Conservation (phyloP, 2,797 vertebrate genomes). For the Strix occidentalis region DNA sequence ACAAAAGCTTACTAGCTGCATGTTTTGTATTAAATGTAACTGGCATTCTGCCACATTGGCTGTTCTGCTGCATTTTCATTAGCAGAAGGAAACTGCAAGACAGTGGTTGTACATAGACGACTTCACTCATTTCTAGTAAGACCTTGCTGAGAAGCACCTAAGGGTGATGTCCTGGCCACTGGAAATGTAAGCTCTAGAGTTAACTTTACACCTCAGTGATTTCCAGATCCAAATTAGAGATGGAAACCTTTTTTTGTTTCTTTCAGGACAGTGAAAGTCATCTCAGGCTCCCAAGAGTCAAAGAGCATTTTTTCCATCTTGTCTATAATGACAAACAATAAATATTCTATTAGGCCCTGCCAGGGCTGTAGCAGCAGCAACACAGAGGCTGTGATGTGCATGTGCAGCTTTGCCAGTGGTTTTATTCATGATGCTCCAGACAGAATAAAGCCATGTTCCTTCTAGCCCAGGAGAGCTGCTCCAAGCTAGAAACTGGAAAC, state of each 20-base stretch:
- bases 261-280: background rate
- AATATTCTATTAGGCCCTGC: background rate
- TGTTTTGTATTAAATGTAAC: background rate
- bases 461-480: background rate
- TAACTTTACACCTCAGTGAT: background rate
- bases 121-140: background rate
- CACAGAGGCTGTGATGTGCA: background rate
- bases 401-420: background rate
- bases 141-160: rapidly evolving
- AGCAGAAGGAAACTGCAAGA: background rate
- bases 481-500: background rate
- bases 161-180: background rate
- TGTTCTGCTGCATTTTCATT: background rate
- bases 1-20: background rate
- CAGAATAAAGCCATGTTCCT: background rate
- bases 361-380: background rate
- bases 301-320: background rate
- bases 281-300: background rate
- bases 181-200: background rate
- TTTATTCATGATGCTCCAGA: background rate
- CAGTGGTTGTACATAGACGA: rapidly evolving
- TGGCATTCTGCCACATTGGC: background rate
- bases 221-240: background rate
- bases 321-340: background rate
- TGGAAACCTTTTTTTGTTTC: background rate